Evolutionary conservation across 2,113 vertebrate genomes (phyloP).

Genomic region (Barbus barbus): DNA sequence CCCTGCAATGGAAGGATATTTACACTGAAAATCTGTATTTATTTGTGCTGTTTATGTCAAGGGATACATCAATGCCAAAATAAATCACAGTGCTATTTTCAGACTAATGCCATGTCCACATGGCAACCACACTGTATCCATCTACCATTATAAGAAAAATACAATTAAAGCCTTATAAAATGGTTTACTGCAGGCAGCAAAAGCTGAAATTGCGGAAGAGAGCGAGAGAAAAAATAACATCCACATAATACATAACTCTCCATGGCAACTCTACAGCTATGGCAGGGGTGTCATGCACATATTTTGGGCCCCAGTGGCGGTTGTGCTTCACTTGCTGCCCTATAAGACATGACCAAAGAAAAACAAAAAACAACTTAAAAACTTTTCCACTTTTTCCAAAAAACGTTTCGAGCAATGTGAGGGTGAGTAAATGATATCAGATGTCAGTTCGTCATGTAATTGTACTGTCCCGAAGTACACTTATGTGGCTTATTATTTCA

Average conservation of each 20-base stretch:
- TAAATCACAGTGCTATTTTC: neutral
- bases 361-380: too few species aligned
- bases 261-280: neutral
- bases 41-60: neutral
- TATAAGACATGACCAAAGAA: neutral
- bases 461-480: neutral
- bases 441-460: neutral
- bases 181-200: neutral
- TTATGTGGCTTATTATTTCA: neutral
- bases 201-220: neutral
- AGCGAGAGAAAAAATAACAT: neutral
- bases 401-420: neutral
- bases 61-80: neutral
- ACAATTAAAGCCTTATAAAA: neutral
- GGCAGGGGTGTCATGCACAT: neutral
- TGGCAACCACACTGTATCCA: neutral
- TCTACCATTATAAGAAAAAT: slow-evolving; percentile 18
- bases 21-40: neutral
- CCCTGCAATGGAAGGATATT: neutral
- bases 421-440: neutral
- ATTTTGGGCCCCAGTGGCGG: neutral
- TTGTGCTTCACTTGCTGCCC: neutral
- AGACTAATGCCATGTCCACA: neutral
- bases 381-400: too few species aligned
- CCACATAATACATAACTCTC: too few species aligned